Evolutionary conservation across 2,888 invertebrate genomes (phyloP), one percentile per base, ranked within the genome.

Genomic region (Diadromus collaris): DNA sequence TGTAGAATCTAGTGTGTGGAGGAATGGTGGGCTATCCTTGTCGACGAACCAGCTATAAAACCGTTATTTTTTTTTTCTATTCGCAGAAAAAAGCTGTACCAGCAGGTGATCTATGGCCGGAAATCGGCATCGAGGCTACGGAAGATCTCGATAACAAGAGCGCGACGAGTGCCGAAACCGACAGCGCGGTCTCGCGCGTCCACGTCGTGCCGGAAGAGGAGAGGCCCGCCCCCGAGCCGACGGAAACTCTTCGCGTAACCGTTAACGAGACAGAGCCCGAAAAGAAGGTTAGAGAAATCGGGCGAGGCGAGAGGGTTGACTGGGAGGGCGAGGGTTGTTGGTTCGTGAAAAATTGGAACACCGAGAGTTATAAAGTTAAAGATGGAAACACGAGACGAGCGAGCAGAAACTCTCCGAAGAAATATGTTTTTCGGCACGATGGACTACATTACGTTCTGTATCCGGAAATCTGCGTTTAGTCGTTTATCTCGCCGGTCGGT

Each of bases 201-300:
- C 74, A 24, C 41, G 46, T 69, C 41, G 38, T 63, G 24, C 48
- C 60, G 16, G 71, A 78, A 34, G 75, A 75, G 38, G 70, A 70
- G 21, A 27, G 44, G 44, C 58, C 70, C 21, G 44, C 24, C 67
- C 79, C 54, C 73, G 83, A 58, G 60, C 78, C 70, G 54, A 10
- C 75, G 41, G 74, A 81, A 58, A 79, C 77, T 60, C 75, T 70
- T 61, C 64, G 63, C 16, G 78, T 73, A 69, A 82, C 80, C 27
- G 75, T 84, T 72, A 82, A 79, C 76, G 83, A 86, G 73, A 77
- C 80, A 63, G 83, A 86, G 48, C 67, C 79, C 74, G 85, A 86
- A 78, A 87, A 86, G 86, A 88, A 89, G 89, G 89, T 89, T 88
- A 89, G 89, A 85, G 84, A 86, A 82, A 82, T 74, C 71, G 61